These are phyloP conservation scores for Crypturellus tataupa DNA, from an alignment of 2,797 vertebrate species.

Conservation along the genomic window DNA sequence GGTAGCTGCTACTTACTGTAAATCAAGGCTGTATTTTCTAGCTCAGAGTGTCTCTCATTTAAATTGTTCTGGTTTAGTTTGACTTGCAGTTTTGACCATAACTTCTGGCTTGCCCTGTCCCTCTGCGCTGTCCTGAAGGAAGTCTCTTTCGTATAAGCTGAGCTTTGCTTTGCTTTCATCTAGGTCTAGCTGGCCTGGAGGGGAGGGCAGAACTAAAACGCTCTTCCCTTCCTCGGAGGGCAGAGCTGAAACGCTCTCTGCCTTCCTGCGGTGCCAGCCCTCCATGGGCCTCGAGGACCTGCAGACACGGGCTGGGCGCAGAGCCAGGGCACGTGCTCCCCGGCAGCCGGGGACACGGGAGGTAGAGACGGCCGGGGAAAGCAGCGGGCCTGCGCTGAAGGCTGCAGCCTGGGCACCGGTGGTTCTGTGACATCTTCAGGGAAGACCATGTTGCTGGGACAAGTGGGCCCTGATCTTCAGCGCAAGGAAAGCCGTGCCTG, in stretches of 20 bases:
- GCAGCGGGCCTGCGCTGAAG: background rate
- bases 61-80: background rate
- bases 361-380: background rate
- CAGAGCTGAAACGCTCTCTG: background rate
- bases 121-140: background rate
- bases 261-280: rapidly evolving
- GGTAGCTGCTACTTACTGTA: background rate
- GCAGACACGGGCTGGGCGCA: background rate
- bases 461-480: background rate
- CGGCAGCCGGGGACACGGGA: rapidly evolving
- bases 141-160: background rate
- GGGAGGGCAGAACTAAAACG: background rate
- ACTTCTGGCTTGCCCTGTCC: background rate
- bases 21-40: background rate
- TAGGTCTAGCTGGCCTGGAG: background rate
- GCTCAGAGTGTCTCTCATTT: background rate
- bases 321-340: background rate
- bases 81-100: background rate
- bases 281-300: background rate
- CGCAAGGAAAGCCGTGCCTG: background rate
- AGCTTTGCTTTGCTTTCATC: background rate
- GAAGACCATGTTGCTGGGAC: background rate
- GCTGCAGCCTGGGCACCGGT: rapidly evolving
- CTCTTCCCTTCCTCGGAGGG: background rate
- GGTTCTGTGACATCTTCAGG: too few species aligned